Evolutionary conservation across 2,113 vertebrate genomes (phyloP).

Genomic region (Natator depressus): DNA sequence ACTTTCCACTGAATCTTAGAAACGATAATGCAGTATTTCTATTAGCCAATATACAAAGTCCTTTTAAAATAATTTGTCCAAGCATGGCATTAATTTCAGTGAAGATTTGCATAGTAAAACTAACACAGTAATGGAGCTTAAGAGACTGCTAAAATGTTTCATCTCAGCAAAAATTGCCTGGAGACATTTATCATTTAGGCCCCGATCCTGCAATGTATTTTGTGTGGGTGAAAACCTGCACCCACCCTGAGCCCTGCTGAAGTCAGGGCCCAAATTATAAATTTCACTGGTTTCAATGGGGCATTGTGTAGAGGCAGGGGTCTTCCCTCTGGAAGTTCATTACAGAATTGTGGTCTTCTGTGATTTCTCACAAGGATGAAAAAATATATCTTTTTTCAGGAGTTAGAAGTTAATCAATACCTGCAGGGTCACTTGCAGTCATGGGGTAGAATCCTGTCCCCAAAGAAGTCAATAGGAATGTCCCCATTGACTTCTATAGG

Average conservation of each 20-base stretch:
- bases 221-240: background rate
- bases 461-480: background rate
- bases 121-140: background rate
- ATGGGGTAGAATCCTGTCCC: background rate
- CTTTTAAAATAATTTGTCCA: constrained; percentile 21
- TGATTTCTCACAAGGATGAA: background rate
- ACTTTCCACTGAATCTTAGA: constrained; percentile 22
- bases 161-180: background rate
- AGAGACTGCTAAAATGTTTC: background rate
- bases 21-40: background rate
- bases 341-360: background rate
- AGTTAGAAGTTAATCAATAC: background rate
- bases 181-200: constrained; percentile 2
- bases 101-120: background rate
- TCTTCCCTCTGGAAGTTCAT: background rate
- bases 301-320: background rate
- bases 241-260: background rate
- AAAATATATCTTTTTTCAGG: background rate
- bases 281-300: background rate
- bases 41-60: background rate
- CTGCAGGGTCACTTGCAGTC: background rate
- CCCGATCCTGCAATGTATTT: background rate
- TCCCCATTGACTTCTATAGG: background rate
- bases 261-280: background rate
- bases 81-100: background rate